Base-by-base conservation (phyloP, 2,888 invertebrate species). In the Apoda limacodes region DNA sequence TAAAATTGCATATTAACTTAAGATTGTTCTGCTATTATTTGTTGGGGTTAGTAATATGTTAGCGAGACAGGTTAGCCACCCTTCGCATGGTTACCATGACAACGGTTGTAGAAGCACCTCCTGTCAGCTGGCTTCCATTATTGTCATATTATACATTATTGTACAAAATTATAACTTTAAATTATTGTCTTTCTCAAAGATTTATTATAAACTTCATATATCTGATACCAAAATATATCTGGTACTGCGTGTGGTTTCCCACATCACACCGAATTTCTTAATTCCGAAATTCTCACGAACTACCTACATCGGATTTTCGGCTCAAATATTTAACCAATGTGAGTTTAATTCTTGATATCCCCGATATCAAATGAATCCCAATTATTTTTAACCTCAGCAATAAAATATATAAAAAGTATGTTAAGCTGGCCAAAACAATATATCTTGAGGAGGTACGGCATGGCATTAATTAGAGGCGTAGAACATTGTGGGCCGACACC, bases 71-170 rank as follows among this genome's bases (percentile, higher is more conserved):
- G 76, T 78, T 78, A 61, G 66, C 66, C 75, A 80, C 80, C 80
- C 80, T 74, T 69, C 69, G 62, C 46, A 57, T 48, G 55, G 75
- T 80, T 48, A 57, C 68, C 66, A 76, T 78, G 75, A 61, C 71
- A 60, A 78, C 80, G 67, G 46, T 46, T 61, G 59, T 62, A 60
- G 65, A 62, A 66, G 66, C 71, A 75, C 80, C 80, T 75, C 80
- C 80, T 75, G 76, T 80, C 80, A 80, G 78, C 75, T 78, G 80
- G 69, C 68, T 58, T 58, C 75, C 72, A 78, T 80, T 74, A 76
- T 75, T 62, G 58, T 60, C 52, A n/a, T n/a, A n/a, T n/a, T n/a
- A n/a, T n/a, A n/a, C n/a, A n/a, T n/a, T n/a, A n/a, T n/a, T n/a
- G n/a, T n/a, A n/a, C n/a, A n/a, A n/a, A n/a, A n/a, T n/a, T n/a